Conservation (phyloP, 2,888 invertebrate genomes). For the Eulithis prunata region DNA sequence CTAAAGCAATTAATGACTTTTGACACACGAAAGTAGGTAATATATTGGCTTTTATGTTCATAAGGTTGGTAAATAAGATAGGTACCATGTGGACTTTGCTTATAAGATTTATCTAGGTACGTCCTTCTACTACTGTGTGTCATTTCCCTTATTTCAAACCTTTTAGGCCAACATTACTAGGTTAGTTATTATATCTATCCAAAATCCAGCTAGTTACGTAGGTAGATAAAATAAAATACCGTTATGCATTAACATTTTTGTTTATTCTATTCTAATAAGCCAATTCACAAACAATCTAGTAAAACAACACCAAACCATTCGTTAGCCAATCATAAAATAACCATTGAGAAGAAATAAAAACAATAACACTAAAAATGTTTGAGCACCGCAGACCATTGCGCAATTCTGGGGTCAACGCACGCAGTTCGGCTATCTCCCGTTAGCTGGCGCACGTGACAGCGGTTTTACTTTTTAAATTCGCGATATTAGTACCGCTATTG, state of each 20-base stretch:
- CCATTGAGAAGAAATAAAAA: conserved; percentile 39
- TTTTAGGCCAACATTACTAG: too few relatives aligned
- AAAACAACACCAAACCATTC: background rate
- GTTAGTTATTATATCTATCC: too few relatives aligned
- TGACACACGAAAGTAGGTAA: too few relatives aligned
- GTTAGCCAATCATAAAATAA: background rate
- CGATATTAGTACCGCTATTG: conserved; percentile 73
- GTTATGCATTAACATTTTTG: background rate
- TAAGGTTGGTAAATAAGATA: too few relatives aligned
- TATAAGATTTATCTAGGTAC: too few relatives aligned
- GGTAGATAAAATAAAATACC: background rate
- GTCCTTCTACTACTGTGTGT: too few relatives aligned
- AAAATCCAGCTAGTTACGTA: too few relatives aligned
- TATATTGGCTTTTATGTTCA: too few relatives aligned
- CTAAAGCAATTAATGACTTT: too few relatives aligned
- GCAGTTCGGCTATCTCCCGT: conserved; percentile 77
- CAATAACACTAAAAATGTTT: conserved; percentile 40
- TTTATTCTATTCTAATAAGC: conserved; percentile 1
- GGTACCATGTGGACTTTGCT: too few relatives aligned
- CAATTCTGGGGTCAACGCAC: conserved; percentile 72
- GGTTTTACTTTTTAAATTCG: conserved; percentile 79
- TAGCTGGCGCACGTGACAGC: conserved; percentile 71
- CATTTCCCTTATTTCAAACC: too few relatives aligned
- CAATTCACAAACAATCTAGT: conserved; percentile 2
- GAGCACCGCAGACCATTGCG: conserved; percentile 51